These are phyloP conservation scores for Thereva nobilitata DNA, from an alignment of 2,888 invertebrate species.

Conservation along the genomic window DNA sequence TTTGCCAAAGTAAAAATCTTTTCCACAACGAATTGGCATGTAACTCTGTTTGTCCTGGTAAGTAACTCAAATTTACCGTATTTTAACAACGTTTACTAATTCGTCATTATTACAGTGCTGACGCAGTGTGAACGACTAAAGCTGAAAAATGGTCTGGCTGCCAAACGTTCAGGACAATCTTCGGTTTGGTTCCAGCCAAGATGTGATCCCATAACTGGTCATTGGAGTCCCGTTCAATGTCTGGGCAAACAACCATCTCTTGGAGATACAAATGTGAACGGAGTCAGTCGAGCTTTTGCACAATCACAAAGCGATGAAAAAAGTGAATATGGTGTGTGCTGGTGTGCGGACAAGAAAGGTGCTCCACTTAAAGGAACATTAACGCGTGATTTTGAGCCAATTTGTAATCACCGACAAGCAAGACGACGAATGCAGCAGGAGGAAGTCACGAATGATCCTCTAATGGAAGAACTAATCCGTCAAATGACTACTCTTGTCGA, in stretches of 20 bases:
- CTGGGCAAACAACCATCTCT: conserved; percentile 61
- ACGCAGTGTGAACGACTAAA: conserved; percentile 80
- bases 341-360: conserved; percentile 84
- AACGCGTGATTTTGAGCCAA: conserved; percentile 73
- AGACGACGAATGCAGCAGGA: conserved; percentile 61
- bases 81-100: not conserved
- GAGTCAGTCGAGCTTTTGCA: conserved; percentile 46
- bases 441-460: conserved; percentile 60
- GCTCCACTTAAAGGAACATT: conserved; percentile 80
- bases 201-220: conserved; percentile 72
- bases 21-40: conserved; percentile 81
- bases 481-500: conserved; percentile 66
- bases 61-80: conserved; percentile 19
- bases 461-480: conserved; percentile 71
- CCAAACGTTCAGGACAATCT: conserved; percentile 64
- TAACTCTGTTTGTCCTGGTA: conserved; percentile 78
- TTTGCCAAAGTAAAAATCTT: conserved; percentile 82
- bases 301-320: conserved; percentile 30
- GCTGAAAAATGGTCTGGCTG: conserved; percentile 75
- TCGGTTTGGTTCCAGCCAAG: conserved; percentile 69
- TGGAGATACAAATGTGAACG: not conserved
- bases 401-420: conserved; percentile 80
- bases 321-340: conserved; percentile 71
- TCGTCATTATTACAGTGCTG: conserved; percentile 60
- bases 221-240: conserved; percentile 83